Base-by-base conservation (phyloP, 1,140 invertebrate genomes). In the Ceratina australensis region DNA sequence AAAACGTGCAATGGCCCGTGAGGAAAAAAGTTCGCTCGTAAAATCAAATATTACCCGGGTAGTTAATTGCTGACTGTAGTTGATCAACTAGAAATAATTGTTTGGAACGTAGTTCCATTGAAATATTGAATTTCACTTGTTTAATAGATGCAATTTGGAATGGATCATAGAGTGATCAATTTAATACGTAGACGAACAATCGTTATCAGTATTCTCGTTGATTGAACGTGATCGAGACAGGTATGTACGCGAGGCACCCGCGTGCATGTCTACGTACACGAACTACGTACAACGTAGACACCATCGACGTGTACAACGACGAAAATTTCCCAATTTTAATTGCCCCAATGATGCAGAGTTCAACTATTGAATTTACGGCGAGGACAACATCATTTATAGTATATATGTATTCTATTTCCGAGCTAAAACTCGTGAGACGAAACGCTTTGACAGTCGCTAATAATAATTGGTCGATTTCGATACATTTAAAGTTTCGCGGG, bases 321-420 rank as follows among this genome's bases (percentile, higher is more conserved):
- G 79, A 49, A 28, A 57, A 68, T 63, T 74, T 59, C 26, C 33
- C 50, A 79, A 73, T 80, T 81, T 81, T 81, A 81, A 80, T 81
- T 74, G 56, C 54, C 20, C 42, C 61, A 73, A 49, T n/a, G 61
- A 20, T 33, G 28, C 33, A 54, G n/a, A 66, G 71, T 81, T 42
- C 20, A 60, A 82, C 68, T 65, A 59, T 69, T 67, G 60, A 20
- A 5, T 33, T 33, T 24, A 33, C 26, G 3, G 26, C n/a, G 26
- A 66, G 2, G 16, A 20, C 15, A 64, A 22, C n/a, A 22, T 26
- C 64, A 12, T 2, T 52, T 20, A 33, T 22, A 24, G 5, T 33
- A 33, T 5, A 56, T 20, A 26, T 69, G 33, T 18, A 42, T 57
- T 42, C 1, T 69, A 28, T 56, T 24, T 42, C 8, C 0, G 0